Evolutionary conservation across 1,140 invertebrate genomes (phyloP).

Genomic region (Scaptomyza montana): DNA sequence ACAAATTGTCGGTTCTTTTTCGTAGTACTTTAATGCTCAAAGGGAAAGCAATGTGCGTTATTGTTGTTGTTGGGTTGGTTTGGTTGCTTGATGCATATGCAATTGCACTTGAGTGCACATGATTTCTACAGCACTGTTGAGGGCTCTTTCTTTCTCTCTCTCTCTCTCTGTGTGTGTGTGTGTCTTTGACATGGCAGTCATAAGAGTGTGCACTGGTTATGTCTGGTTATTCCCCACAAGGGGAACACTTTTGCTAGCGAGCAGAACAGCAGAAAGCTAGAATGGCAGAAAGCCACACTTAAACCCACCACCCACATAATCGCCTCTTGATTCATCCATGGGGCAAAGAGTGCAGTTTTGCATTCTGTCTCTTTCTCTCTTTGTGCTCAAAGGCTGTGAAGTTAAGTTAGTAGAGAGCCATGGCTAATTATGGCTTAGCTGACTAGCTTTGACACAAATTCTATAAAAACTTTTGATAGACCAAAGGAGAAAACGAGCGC

Average conservation of each 20-base stretch:
- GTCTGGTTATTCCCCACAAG: not conserved
- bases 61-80: not conserved
- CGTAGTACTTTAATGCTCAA: constrained; percentile 12
- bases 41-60: constrained; percentile 4
- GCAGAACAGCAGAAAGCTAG: not conserved
- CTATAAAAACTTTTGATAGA: constrained; percentile 12
- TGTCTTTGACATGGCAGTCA: constrained; percentile 23
- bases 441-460: constrained; percentile 30
- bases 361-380: not conserved
- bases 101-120: constrained; percentile 37
- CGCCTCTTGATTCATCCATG: constrained; percentile 6
- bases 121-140: constrained; percentile 5
- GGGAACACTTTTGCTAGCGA: not conserved
- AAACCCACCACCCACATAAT: constrained; percentile 12
- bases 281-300: too few species aligned
- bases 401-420: not conserved
- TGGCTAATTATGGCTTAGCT: constrained; percentile 31
- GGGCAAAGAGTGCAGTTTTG: not conserved
- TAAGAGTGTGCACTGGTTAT: not conserved
- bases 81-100: constrained; percentile 11
- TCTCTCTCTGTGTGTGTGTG: too few species aligned
- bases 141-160: not conserved
- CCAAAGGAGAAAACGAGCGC: not conserved
- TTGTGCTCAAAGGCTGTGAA: too few species aligned
- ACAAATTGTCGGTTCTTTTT: constrained; percentile 15